Conservation (phyloP, 2,888 invertebrate species). For the Pachycephus smyrnensis region DNA sequence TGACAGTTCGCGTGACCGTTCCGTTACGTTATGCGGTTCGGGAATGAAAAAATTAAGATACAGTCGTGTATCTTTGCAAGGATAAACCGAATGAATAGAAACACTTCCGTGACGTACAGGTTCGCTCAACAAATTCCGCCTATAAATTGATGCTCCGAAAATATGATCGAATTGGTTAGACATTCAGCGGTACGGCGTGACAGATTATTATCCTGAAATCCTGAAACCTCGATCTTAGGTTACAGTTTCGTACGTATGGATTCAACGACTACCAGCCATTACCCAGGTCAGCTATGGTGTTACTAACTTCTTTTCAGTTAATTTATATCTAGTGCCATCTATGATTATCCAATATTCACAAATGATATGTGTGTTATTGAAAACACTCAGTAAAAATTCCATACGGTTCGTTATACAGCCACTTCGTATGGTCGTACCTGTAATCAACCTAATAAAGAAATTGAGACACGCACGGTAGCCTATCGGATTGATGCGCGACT, state of each 20-base stretch:
- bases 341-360: not conserved
- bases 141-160: not conserved
- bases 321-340: not conserved
- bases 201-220: conserved; percentile 58
- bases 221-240: conserved; percentile 59
- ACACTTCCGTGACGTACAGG: not conserved
- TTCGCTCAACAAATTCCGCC: not conserved
- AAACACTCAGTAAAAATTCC: not conserved
- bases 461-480: not conserved
- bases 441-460: not conserved
- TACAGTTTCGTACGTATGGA: no score
- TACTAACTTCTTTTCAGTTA: conserved; percentile 33
- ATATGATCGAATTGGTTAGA: not conserved
- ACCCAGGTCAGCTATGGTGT: conserved; percentile 59
- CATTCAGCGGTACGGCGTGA: conserved; percentile 48
- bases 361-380: not conserved
- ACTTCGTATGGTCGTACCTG: not conserved
- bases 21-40: not conserved
- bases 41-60: not conserved
- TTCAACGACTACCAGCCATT: conserved; percentile 50
- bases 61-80: not conserved
- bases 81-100: not conserved
- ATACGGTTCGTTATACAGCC: not conserved
- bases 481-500: not conserved
- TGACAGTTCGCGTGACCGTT: not conserved